Percentiles rank a stretch among this genome's conserved stretches.
These are phyloP conservation scores for Acronicta aceris DNA, from an alignment of 2,888 invertebrate species.

Conservation along the genomic window DNA sequence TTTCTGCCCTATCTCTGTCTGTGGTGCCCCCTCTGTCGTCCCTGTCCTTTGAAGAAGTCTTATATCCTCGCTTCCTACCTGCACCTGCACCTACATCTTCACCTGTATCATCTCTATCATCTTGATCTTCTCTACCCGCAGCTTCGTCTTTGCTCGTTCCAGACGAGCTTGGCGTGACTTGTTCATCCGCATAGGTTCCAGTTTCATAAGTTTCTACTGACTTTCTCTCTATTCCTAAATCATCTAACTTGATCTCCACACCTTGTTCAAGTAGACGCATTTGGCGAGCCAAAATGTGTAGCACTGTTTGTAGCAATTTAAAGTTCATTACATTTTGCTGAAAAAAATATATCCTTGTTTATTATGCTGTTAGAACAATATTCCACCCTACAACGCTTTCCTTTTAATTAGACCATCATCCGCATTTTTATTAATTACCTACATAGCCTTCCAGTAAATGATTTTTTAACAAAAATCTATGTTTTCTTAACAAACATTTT, in stretches of 20 bases:
- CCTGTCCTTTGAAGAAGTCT: neutral
- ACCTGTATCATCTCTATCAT: conserved; percentile 10
- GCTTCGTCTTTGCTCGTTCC: neutral
- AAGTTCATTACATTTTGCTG: conserved; percentile 34
- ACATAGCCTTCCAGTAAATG: too few species aligned
- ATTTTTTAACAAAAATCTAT: too few species aligned
- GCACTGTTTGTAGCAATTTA: conserved; percentile 72
- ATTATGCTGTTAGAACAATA: too few species aligned
- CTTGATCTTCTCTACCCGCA: conserved; percentile 11
- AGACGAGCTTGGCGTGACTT: conserved; percentile 1
- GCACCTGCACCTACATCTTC: conserved; percentile 28
- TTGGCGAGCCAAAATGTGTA: conserved; percentile 77
- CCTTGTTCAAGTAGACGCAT: conserved; percentile 75
- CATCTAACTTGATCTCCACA: conserved; percentile 68
- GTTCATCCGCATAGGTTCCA: neutral
- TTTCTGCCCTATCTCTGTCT: conserved; percentile 38
- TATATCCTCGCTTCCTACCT: conserved; percentile 1
- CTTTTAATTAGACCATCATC: too few species aligned
- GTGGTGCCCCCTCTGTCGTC: conserved; percentile 9
- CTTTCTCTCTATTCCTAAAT: conserved; percentile 4
- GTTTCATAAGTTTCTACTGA: conserved; percentile 22
- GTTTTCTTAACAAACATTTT: too few species aligned
- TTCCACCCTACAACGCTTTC: too few species aligned
- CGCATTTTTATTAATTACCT: too few species aligned
- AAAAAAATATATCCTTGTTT: conserved; percentile 1